phyloP scores from a whole-genome alignment of 2,797 vertebrate genomes.

The Tarsius wallacei region DNA sequence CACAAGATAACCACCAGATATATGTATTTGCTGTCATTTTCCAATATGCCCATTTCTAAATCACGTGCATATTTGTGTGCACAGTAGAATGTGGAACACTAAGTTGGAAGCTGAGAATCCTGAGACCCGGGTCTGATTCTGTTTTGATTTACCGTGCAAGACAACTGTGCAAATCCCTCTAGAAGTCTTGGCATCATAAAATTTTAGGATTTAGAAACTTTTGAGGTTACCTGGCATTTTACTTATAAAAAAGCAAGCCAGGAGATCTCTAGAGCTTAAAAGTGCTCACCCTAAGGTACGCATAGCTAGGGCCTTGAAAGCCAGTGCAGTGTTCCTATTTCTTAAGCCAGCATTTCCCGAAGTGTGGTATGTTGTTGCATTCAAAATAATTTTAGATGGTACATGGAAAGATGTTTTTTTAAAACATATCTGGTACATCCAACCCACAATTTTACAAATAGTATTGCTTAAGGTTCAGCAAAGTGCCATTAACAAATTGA shows the following conservation, averaged over 20 bases:
- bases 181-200: background rate
- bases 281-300: background rate
- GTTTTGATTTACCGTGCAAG: background rate
- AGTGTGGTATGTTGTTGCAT: background rate
- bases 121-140: background rate
- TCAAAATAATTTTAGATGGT: background rate
- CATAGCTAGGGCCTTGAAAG: background rate
- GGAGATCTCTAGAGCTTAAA: background rate
- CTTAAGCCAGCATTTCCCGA: background rate
- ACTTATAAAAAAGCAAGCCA: background rate
- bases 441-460: background rate
- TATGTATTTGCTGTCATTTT: background rate
- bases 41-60: background rate
- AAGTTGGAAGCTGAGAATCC: background rate
- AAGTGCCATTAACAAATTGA: background rate
- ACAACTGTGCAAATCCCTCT: background rate
- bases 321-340: background rate
- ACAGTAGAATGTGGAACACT: background rate
- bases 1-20: background rate
- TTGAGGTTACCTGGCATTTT: background rate
- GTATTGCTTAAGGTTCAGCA: background rate
- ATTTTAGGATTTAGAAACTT: constrained; percentile 17
- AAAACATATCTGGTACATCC: background rate
- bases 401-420: background rate
- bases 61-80: background rate